Base-by-base conservation (phyloP, 2,797 vertebrate genomes). In the Alcedo quadribrachys region DNA sequence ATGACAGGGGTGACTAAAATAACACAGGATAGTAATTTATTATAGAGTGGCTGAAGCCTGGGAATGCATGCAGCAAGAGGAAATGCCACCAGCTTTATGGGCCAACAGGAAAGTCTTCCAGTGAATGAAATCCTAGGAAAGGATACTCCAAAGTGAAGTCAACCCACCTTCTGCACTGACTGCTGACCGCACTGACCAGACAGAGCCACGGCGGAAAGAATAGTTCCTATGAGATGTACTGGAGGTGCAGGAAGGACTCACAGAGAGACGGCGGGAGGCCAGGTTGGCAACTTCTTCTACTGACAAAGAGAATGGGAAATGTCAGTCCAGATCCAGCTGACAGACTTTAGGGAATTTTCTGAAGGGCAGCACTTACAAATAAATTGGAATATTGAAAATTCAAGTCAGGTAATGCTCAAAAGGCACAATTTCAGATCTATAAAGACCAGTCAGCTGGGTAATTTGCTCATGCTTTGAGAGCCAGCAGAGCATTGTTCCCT, bases 211-310 rank as follows among this genome's bases (percentile, higher is more conserved):
- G 10, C 99, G 98, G 97, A 99, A 99, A 17, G 99, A 99, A 43
- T 99, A 99, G 95, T 99, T 99, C 89, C 99, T 98, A 84, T 99
- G 99, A 33, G 99, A 99, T 27, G 99, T 99, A 50, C 99, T 99
- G 94, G 99, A 99, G 68, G 99, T 98, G 45, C 99, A 99, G 91
- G 99, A 99, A 0, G 99, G 99, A 93, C 99, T 99, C 95, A 99
- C 99, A 3, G 99, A 99, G 30, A 99, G 98, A 48, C 99, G 99
- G 45, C 99, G 99, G 8, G 99, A 99, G 18, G 99, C 98, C 98
- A 99, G 97, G 97, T 99, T 99, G 96, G 98, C 97, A 97, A 98
- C 98, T 98, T 99, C 99, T 99, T 99, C 99, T 99, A 99, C 98
- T 99, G 98, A 97, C 98, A 97, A 96, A 95, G 91, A 97, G 95